Evolutionary conservation across 2,888 invertebrate species (phyloP), one percentile per base, ranked within the genome.

Genomic region (Petrophora chlorosata): DNA sequence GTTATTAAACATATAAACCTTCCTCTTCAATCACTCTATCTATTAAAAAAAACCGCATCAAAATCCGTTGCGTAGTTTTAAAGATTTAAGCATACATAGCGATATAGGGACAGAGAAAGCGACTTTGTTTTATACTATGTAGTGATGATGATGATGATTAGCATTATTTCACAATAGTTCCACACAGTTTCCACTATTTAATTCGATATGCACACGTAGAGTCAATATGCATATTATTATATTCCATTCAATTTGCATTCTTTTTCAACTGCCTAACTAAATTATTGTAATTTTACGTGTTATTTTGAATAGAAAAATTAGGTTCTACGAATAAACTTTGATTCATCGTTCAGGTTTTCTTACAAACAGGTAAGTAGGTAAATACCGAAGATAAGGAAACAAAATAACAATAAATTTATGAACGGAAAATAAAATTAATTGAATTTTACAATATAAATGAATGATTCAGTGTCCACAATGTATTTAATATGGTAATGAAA

Each of bases 381-480:
- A 16, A 1, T 32, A 32, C 9, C 16, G 8, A 39, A 46, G 47
- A 45, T 49, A 46, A 48, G 28, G 23, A 29, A 16, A 39, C 33
- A 46, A 45, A 43, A 23, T 10, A 43, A 33, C 47, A 57, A 46
- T 46, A 50, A 56, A 49, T 35, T 15, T 3, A n/a, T 29, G 45
- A 40, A 42, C 28, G 17, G 42, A 50, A 50, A 43, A 47, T 46
- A 52, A 45, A 44, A 50, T 36, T 47, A 25, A 41, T 43, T 53
- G 41, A 45, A 44, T 44, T 42, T 43, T 42, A 34, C 33, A 45
- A 56, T 45, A 2, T 9, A 40, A 39, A 53, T 45, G 47, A 51
- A 47, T 45, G 36, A 44, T 25, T 25, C 38, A 9, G 41, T 39
- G 15, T 39, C 19, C 9, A 56, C 45, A 52, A 43, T 49, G 34